phyloP scores from a whole-genome alignment of 2,888 invertebrate species.

The Stenolophus ochropezus region DNA sequence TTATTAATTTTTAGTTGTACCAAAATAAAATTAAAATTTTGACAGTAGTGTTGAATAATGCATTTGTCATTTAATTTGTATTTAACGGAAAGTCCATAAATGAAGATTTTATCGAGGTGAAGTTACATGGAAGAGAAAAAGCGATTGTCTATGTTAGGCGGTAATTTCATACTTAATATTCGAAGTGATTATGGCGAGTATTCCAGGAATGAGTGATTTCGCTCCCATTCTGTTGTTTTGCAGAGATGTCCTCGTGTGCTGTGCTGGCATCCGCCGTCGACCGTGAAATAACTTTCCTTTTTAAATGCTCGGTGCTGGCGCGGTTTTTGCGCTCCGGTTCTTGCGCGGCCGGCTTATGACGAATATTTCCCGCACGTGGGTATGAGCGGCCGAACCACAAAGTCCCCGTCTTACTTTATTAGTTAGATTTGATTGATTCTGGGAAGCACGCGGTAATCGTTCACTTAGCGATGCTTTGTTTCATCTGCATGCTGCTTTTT shows the following conservation, averaged over 20 bases:
- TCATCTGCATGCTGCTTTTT: conserved; percentile 39
- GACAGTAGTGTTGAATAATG: too few species aligned
- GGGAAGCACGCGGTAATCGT: conserved; percentile 23
- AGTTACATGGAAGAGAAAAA: too few species aligned
- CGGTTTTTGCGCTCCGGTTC: conserved; percentile 16
- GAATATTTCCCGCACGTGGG: conserved; percentile 42
- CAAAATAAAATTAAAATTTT: too few species aligned
- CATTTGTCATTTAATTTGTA: too few species aligned
- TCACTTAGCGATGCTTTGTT: conserved; percentile 38
- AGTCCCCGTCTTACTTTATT: conserved; percentile 41
- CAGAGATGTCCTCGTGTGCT: conserved; percentile 5
- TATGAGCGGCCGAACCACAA: conserved; percentile 18
- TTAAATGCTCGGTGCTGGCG: conserved; percentile 39
- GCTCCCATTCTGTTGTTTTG: neutral
- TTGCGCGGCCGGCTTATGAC: conserved; percentile 30
- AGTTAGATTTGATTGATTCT: conserved; percentile 56
- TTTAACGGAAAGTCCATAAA: too few species aligned
- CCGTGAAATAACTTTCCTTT: conserved; percentile 59
- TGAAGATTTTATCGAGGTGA: too few species aligned
- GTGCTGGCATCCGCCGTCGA: conserved; percentile 24
- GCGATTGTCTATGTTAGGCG: neutral
- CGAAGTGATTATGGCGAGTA: neutral
- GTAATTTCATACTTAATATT: neutral
- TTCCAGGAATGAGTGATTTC: neutral
- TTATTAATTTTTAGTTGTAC: too few species aligned